Base-by-base conservation (phyloP, 2,797 vertebrate genomes). In the Gymnothorax javanicus region DNA sequence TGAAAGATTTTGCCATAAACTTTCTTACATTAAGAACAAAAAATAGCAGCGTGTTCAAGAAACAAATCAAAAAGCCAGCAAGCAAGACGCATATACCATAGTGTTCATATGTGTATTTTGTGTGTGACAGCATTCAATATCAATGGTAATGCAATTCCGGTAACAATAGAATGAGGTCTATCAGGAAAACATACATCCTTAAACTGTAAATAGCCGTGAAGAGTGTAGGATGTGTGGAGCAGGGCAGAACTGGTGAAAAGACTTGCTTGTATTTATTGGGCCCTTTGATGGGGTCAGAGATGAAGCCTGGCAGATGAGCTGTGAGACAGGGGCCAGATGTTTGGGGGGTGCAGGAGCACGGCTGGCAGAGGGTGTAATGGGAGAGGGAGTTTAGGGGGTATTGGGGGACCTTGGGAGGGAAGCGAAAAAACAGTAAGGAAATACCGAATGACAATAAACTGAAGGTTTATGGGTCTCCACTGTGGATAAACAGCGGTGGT, bases 401-500 rank as follows among this genome's bases (percentile, higher is more conserved):
- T 20, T 43, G 20, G 56, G 20, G 56, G 82, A 69, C n/a, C 23
- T 6, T 7, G 25, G 23, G 23, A 7, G 25, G 50, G 52, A 7
- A 43, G 27, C 23, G 1, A 33, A 9, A 4, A 43, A 71, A 64
- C 90, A 84, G 85, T 88, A 73, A 88, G 87, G 88, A 87, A 57
- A 79, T 83, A 88, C 64, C 87, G 81, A 85, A 62, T 43, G 33
- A 43, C 33, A 43, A 82, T 83, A 62, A 43, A 73, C 71, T 33
- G 81, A 56, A 7, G 77, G 77, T 8, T 54, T 81, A 4, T 56
- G 52, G 50, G 77, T 56, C 77, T 81, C 59, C 82, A 90, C 87
- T 89, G 89, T 87, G 75, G 86, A 89, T 50, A 50, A 43, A 43
- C 71, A 83, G 82, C 81, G 89, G 88, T 88, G 86, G 86, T 86